phyloP scores from a whole-genome alignment of 2,888 invertebrate species.

The Conchocele bisecta region DNA sequence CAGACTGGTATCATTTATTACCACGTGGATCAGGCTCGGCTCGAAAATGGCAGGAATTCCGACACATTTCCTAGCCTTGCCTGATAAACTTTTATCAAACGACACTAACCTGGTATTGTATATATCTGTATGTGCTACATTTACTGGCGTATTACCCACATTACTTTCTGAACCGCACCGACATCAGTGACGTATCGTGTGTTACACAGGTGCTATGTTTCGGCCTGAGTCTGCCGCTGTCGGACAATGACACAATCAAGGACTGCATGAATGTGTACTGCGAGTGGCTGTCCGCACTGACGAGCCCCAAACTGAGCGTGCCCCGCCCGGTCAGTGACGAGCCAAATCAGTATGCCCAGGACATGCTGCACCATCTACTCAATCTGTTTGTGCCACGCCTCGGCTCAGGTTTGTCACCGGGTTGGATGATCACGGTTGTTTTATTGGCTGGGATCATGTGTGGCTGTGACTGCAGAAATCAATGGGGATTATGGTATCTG shows the following conservation, averaged over 20 bases:
- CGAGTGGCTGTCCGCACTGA: slow-evolving; percentile 96
- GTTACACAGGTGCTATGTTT: slow-evolving; percentile 92
- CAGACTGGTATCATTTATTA: neutral
- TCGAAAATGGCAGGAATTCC: too few relatives aligned
- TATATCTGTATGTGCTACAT: too few relatives aligned
- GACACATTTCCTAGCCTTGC: too few relatives aligned
- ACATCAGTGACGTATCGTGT: too few relatives aligned
- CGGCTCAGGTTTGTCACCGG: slow-evolving; percentile 91
- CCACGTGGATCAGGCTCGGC: neutral
- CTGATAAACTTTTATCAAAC: too few relatives aligned
- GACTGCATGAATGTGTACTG: slow-evolving; percentile 98
- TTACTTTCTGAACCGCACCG: too few relatives aligned
- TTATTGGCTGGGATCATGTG: too few relatives aligned
- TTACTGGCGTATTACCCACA: too few relatives aligned
- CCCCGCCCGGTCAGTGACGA: slow-evolving; percentile 94
- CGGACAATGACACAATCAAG: slow-evolving; percentile 96
- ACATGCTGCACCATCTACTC: slow-evolving; percentile 95
- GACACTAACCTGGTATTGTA: too few relatives aligned
- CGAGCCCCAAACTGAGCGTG: slow-evolving; percentile 91
- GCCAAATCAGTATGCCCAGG: slow-evolving; percentile 94
- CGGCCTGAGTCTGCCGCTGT: slow-evolving; percentile 93
- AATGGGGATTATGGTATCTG: too few relatives aligned
- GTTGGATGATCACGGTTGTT: neutral
- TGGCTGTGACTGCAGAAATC: too few relatives aligned
- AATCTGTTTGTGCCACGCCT: slow-evolving; percentile 96